Evolutionary conservation across 2,113 vertebrate species (phyloP).

Genomic region (Motacilla alba): DNA sequence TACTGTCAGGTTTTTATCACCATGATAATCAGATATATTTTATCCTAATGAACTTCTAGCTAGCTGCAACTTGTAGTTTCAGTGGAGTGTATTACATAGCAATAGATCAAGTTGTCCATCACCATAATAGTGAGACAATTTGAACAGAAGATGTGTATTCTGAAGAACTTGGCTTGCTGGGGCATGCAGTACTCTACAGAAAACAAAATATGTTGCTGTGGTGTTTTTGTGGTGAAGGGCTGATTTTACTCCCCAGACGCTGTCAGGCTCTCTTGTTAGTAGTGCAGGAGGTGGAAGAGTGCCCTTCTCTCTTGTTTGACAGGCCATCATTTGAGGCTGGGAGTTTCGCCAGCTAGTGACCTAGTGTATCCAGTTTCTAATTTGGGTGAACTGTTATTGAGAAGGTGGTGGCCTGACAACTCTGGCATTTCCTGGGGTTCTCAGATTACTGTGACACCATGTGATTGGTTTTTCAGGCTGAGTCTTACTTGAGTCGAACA

Average conservation of each 20-base stretch:
- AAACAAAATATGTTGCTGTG: neutral
- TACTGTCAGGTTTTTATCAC: neutral
- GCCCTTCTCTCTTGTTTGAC: neutral
- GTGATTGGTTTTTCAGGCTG: neutral
- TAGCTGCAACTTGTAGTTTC: neutral
- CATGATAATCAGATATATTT: neutral
- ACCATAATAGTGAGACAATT: neutral
- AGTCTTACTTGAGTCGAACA: neutral
- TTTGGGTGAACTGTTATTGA: slow-evolving; percentile 6
- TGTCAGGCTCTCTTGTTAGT: neutral
- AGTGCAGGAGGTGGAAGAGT: neutral
- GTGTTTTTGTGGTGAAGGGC: neutral
- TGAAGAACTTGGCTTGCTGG: neutral
- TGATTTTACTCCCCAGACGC: neutral
- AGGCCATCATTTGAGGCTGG: neutral
- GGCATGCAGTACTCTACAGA: neutral
- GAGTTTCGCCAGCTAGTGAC: slow-evolving; percentile 35
- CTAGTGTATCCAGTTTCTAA: slow-evolving; percentile 43
- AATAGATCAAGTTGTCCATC: neutral
- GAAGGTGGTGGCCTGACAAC: slow-evolving; percentile 17
- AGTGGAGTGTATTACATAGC: neutral
- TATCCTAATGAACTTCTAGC: neutral
- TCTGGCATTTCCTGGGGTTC: slow-evolving; percentile 41
- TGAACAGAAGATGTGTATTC: neutral
- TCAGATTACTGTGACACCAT: neutral